Evolutionary conservation across 2,113 vertebrate genomes (phyloP).

Genomic region (Aptenodytes patagonicus): DNA sequence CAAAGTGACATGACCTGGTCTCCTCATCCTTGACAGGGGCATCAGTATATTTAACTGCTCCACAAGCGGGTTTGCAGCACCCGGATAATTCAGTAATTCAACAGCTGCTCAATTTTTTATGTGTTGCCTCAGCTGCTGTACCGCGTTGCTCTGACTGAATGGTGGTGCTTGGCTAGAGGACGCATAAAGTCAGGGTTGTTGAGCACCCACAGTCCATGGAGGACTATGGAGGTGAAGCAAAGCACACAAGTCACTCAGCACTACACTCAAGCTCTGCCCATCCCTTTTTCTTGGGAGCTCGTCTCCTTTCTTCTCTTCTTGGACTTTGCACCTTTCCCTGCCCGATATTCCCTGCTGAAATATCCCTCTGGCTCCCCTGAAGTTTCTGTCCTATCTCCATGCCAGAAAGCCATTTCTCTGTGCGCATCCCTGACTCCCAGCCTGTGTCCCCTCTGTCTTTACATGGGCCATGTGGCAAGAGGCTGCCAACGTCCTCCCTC

Average conservation of each 20-base stretch:
- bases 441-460: background rate
- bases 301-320: background rate
- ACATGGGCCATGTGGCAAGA: background rate
- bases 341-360: background rate
- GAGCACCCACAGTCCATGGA: background rate
- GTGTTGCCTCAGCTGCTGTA: background rate
- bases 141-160: accelerated
- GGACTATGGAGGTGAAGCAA: background rate
- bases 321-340: background rate
- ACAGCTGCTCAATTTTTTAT: background rate
- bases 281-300: background rate
- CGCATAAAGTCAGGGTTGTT: background rate
- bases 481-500: background rate
- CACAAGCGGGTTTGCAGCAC: background rate
- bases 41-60: background rate
- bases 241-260: background rate
- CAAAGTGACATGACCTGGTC: background rate
- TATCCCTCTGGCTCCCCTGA: background rate
- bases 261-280: background rate
- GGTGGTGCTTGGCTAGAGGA: background rate
- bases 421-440: background rate
- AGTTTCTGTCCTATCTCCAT: background rate
- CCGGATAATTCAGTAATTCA: background rate
- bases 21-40: background rate
- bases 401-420: background rate